Percentiles rank a stretch among this genome's conserved stretches.
phyloP scores from a whole-genome alignment of 2,888 invertebrate genomes.

The Gasteruption jaculator region DNA sequence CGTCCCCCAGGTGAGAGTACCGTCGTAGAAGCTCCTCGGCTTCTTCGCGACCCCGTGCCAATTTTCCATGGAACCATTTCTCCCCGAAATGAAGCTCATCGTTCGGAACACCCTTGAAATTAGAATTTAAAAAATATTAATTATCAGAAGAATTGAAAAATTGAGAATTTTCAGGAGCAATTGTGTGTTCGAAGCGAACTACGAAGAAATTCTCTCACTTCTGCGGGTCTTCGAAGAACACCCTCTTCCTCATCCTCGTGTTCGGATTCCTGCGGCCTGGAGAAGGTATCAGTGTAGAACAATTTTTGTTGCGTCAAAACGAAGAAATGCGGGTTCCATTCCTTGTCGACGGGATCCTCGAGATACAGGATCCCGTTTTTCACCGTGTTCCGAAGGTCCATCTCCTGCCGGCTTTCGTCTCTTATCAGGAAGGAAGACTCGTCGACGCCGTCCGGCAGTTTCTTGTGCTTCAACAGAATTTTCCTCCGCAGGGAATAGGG shows the following conservation, averaged over 20 bases:
- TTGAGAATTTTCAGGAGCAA: too few species aligned
- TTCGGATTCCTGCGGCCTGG: slow-evolving; percentile 49
- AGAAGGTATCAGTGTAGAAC: slow-evolving; percentile 75
- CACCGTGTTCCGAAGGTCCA: slow-evolving; percentile 76
- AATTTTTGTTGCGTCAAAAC: slow-evolving; percentile 84
- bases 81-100: slow-evolving; percentile 89
- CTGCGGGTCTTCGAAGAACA: slow-evolving; percentile 32
- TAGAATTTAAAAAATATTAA: slow-evolving; percentile 11
- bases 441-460: slow-evolving; percentile 84
- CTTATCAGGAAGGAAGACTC: slow-evolving; percentile 61
- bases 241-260: slow-evolving; percentile 55
- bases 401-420: slow-evolving; percentile 64
- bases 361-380: slow-evolving; percentile 87
- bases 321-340: slow-evolving; percentile 93
- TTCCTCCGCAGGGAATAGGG: slow-evolving; percentile 73
- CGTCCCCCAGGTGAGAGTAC: slow-evolving; percentile 82
- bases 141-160: background rate
- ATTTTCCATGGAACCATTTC: slow-evolving; percentile 89
- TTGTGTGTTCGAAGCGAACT: background rate
- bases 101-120: slow-evolving; percentile 63
- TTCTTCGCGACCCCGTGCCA: slow-evolving; percentile 77
- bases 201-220: slow-evolving; percentile 30
- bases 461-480: slow-evolving; percentile 87
- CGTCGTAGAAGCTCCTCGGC: slow-evolving; percentile 62
- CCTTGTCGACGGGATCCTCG: slow-evolving; percentile 83